Conservation (phyloP, 1,140 invertebrate species). For the Aphelenchoides avenae region DNA sequence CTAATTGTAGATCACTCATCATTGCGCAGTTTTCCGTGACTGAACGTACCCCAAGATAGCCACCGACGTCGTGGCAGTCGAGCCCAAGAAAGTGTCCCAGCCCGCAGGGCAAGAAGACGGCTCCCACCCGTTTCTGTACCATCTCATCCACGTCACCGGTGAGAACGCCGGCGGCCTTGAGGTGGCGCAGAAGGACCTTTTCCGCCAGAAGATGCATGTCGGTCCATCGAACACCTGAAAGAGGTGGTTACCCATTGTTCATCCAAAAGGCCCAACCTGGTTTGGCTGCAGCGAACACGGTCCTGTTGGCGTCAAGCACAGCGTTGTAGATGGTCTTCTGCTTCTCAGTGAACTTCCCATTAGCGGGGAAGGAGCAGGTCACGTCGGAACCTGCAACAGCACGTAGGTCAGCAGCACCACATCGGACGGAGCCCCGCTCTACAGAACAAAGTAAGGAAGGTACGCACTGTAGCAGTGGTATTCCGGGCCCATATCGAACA, state of each 20-base stretch:
- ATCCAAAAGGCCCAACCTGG: too few relatives aligned
- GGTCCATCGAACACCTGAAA: constrained; percentile 70
- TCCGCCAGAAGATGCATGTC: constrained; percentile 89
- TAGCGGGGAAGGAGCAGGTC: constrained; percentile 87
- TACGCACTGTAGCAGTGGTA: constrained; percentile 76
- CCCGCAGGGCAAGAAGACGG: constrained; percentile 89
- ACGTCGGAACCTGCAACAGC: constrained; percentile 74
- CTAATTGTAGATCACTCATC: too few relatives aligned
- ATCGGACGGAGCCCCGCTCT: not conserved
- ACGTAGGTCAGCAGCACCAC: too few relatives aligned
- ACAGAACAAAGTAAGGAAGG: not conserved
- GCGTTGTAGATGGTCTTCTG: constrained; percentile 90
- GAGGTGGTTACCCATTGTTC: too few relatives aligned
- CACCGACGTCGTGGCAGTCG: constrained; percentile 94
- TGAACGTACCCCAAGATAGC: constrained; percentile 69
- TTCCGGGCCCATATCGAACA: constrained; percentile 93
- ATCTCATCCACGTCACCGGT: constrained; percentile 79
- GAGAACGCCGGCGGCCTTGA: constrained; percentile 74
- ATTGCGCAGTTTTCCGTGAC: too few relatives aligned
- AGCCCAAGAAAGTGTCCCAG: constrained; percentile 72
- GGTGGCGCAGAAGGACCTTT: constrained; percentile 69
- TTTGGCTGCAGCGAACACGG: constrained; percentile 75
- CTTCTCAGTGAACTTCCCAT: constrained; percentile 85
- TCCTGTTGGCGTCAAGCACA: constrained; percentile 76
- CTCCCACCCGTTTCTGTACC: constrained; percentile 71